Conservation (phyloP, 1,140 invertebrate genomes). For the Trichoplusia ni region DNA sequence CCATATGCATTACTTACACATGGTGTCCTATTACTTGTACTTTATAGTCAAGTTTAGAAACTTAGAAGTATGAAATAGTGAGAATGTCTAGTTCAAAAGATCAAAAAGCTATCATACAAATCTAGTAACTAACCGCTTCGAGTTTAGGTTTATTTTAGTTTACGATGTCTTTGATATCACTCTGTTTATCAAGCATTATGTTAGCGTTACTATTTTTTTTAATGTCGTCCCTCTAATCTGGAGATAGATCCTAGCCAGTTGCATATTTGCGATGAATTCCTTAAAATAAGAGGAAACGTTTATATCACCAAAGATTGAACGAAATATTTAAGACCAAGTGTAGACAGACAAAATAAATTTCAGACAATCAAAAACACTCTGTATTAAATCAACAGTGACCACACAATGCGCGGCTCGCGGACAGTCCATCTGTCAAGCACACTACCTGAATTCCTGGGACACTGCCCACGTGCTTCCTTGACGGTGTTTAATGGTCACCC, state of each 20-base stretch:
- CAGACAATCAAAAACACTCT: neutral
- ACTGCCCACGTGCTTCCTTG: constrained; percentile 45
- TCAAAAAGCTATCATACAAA: neutral
- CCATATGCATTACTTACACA: constrained; percentile 33
- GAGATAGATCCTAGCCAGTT: too few species aligned
- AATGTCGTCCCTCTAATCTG: too few species aligned
- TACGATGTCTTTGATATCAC: too few species aligned
- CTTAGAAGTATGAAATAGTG: neutral
- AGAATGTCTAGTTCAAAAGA: too few species aligned
- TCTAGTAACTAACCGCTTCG: too few species aligned
- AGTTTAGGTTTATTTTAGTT: too few species aligned
- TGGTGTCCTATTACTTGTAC: constrained; percentile 19
- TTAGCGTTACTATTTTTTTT: too few species aligned
- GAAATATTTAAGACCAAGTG: too few species aligned
- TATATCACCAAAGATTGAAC: too few species aligned
- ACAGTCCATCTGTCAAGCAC: constrained; percentile 51
- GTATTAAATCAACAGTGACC: constrained; percentile 37
- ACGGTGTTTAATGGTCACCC: constrained; percentile 56
- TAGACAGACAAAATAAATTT: neutral
- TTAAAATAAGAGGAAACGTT: neutral
- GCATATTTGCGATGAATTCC: too few species aligned
- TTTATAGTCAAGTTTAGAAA: neutral
- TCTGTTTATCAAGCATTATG: too few species aligned
- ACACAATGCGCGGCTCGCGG: constrained; percentile 34
- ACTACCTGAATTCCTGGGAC: constrained; percentile 61